phyloP scores from a whole-genome alignment of 2,888 invertebrate species.

The Pseudolycoriella hygida region DNA sequence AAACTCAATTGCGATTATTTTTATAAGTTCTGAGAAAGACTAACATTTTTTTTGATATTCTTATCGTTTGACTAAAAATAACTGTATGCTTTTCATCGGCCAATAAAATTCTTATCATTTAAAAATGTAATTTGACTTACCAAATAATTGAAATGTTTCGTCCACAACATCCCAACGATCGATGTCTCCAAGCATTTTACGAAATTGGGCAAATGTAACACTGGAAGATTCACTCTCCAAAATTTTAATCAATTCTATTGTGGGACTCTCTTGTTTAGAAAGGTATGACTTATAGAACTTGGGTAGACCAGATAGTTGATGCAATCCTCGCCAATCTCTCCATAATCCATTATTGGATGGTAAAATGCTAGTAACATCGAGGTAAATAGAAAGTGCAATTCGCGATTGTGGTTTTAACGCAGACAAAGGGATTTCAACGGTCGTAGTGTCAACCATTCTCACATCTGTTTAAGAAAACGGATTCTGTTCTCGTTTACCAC shows the following conservation, averaged over 20 bases:
- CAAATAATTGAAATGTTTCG: slow-evolving; percentile 37
- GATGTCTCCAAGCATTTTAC: slow-evolving; percentile 39
- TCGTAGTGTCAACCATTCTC: slow-evolving; percentile 10
- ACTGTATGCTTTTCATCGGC: too few relatives aligned
- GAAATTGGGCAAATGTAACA: slow-evolving; percentile 39
- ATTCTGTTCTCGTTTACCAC: too few relatives aligned
- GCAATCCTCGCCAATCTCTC: slow-evolving; percentile 66
- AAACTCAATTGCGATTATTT: too few relatives aligned
- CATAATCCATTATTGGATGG: slow-evolving; percentile 38
- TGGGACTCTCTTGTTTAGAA: slow-evolving; percentile 34
- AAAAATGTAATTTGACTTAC: slow-evolving; percentile 23
- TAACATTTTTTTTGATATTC: too few relatives aligned
- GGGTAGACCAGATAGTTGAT: slow-evolving; percentile 40
- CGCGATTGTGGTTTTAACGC: slow-evolving; percentile 29
- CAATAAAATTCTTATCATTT: too few relatives aligned
- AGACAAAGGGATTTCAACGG: slow-evolving; percentile 26
- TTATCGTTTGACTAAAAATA: too few relatives aligned
- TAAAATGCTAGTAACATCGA: slow-evolving; percentile 49
- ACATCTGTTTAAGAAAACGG: too few relatives aligned
- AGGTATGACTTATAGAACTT: slow-evolving; percentile 28
- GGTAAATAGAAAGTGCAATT: slow-evolving; percentile 35
- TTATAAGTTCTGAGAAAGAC: too few relatives aligned
- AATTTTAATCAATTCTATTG: slow-evolving; percentile 37
- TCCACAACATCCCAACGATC: slow-evolving; percentile 64
- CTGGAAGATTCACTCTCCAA: slow-evolving; percentile 32